phyloP scores from a whole-genome alignment of 2,797 vertebrate species.

The Bradypus variegatus region DNA sequence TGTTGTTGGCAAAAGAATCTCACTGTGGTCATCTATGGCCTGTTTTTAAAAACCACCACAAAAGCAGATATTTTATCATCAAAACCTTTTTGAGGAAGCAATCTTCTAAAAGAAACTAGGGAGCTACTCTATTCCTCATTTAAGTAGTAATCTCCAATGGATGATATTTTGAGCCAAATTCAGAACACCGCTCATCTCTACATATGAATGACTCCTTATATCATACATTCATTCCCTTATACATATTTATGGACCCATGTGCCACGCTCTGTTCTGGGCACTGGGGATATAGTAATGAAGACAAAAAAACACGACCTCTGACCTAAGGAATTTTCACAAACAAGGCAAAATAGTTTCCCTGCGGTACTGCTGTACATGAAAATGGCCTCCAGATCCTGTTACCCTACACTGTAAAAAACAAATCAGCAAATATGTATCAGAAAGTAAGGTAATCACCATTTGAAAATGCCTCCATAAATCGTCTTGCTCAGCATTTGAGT shows the following conservation, averaged over 20 bases:
- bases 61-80: slow-evolving; percentile 5
- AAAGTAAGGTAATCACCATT: slow-evolving; percentile 69
- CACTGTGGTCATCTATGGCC: slow-evolving; percentile 73
- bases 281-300: neutral
- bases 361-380: too few species aligned
- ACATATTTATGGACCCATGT: neutral
- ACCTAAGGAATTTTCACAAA: neutral
- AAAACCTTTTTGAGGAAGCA: neutral
- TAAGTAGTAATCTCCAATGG: neutral
- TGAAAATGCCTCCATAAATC: slow-evolving; percentile 80
- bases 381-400: neutral
- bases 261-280: neutral
- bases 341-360: neutral
- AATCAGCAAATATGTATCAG: neutral
- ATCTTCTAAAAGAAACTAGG: neutral
- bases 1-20: slow-evolving; percentile 72
- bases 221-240: neutral
- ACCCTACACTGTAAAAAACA: neutral
- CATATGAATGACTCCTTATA: neutral
- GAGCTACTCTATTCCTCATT: neutral
- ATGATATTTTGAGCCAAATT: neutral
- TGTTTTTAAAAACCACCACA: slow-evolving; percentile 61
- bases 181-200: neutral
- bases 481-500: slow-evolving; percentile 76
- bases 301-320: neutral